These are phyloP conservation scores for Autographa gamma DNA, from an alignment of 2,888 invertebrate species.

Conservation along the genomic window DNA sequence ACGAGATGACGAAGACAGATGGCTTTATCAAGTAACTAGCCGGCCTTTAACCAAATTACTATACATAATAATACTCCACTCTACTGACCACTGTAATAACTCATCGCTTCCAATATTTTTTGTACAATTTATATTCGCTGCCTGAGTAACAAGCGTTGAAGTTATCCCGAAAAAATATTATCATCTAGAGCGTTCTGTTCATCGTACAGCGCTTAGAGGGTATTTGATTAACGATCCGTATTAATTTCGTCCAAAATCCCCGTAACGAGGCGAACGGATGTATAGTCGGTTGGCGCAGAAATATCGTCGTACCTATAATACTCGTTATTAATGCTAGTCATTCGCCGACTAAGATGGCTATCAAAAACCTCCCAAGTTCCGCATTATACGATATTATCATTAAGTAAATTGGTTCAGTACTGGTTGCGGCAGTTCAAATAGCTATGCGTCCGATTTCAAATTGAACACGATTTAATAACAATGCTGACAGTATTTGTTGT, in stretches of 20 bases:
- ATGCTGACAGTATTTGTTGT: constrained; percentile 34
- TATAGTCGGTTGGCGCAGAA: constrained; percentile 62
- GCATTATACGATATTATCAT: constrained; percentile 46
- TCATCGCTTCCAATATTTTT: constrained; percentile 19
- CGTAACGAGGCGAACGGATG: constrained; percentile 73
- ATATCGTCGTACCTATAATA: constrained; percentile 69
- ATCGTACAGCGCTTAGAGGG: constrained; percentile 72
- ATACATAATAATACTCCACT: constrained; percentile 9
- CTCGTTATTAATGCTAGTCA: constrained; percentile 75
- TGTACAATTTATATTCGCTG: constrained; percentile 4
- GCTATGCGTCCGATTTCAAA: constrained; percentile 34
- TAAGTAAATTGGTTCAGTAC: constrained; percentile 34
- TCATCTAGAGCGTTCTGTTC: constrained; percentile 65
- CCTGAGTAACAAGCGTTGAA: constrained; percentile 33
- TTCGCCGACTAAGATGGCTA: constrained; percentile 58
- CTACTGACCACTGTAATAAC: constrained; percentile 19
- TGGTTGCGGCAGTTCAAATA: constrained; percentile 35
- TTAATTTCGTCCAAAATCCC: constrained; percentile 80
- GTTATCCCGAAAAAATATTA: constrained; percentile 71
- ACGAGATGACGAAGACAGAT: constrained; percentile 62
- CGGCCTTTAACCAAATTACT: constrained; percentile 24
- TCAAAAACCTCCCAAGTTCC: constrained; percentile 53
- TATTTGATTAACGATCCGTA: constrained; percentile 83
- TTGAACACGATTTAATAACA: constrained; percentile 42
- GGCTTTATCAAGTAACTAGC: constrained; percentile 48